Evolutionary conservation across 37 sponge, comb jelly and placozoan genomes (phyloP), one percentile per base, ranked within the genome.

Genomic region (Mnemiopsis leidyi): DNA sequence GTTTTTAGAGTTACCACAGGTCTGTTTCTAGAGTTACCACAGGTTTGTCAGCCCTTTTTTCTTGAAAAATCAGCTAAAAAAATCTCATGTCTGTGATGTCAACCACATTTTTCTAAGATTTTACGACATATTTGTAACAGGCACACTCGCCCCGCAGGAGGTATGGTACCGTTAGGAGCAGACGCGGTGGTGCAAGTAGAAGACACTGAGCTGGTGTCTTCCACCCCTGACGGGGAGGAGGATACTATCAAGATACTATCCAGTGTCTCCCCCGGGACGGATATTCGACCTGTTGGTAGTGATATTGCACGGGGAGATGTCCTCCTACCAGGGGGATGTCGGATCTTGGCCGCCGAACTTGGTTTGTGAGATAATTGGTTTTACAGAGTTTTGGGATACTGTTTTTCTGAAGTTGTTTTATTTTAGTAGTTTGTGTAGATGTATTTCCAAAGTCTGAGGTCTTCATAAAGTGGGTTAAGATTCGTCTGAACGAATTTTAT

Each of bases 181-280:
- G 99, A 99, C 93, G 97, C 99, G n/a, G 98, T 99, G 68, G 98
- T 99, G 0, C 95, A 96, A 76, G 98, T 99, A 39, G 99, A 99
- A 93, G 96, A 99, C 85, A 99, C 99, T 18, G 95, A 96, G 69
- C 95, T 97, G 0, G 92, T 97, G 16, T 94, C 96, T 69, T 93
- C 88, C 24, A 95, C 93, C 73, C 93, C 93, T n/a, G 97, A 99
- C 94, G 97, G 96, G 69, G 69, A 95, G 76, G 32, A 92, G 39
- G 68, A 38, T 68, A 9, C 20, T 76, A 69, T 93, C 30, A 3
- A 26, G 39, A 34, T 76, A 68, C 26, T 73, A 32, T 68, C 38
- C 29, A 23, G 21, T 13, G 90, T 85, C 3, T 3, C 90, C 3
- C 48, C 90, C 38, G 85, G 79, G 9, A 39, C 76, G 38, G 93